These are phyloP conservation scores for Ormyrus nitidulus DNA, from an alignment of 2,888 invertebrate species.

Conservation along the genomic window DNA sequence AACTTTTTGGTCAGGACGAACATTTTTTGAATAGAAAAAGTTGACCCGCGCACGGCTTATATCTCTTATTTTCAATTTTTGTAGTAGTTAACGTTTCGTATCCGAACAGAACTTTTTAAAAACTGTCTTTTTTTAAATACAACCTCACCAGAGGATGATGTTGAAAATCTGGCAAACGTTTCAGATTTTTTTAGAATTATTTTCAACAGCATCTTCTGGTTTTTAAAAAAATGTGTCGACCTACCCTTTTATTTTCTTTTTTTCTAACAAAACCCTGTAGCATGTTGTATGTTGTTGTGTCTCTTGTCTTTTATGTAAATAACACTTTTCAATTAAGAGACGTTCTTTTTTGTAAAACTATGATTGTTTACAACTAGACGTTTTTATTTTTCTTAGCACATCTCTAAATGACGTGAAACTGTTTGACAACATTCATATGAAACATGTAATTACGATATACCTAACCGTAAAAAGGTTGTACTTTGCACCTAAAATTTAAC, in stretches of 20 bases:
- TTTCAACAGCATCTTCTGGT: conserved; percentile 11
- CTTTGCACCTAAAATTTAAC: not conserved
- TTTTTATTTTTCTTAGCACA: conserved; percentile 44
- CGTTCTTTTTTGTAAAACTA: conserved; percentile 39
- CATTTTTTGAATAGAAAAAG: conserved; percentile 3
- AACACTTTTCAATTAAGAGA: conserved; percentile 46
- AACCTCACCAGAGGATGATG: conserved; percentile 1
- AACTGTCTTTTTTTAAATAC: conserved; percentile 1
- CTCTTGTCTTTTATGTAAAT: conserved; percentile 38
- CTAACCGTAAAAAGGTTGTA: no score
- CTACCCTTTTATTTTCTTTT: conserved; percentile 3
- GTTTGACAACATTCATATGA: conserved; percentile 23
- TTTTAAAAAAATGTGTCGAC: conserved; percentile 7
- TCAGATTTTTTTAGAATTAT: not conserved
- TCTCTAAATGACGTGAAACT: conserved; percentile 8
- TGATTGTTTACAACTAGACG: conserved; percentile 43
- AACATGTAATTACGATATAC: not conserved
- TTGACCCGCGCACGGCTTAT: conserved; percentile 41
- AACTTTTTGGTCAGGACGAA: conserved; percentile 12
- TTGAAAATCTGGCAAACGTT: not conserved
- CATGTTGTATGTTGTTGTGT: conserved; percentile 28
- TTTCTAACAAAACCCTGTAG: conserved; percentile 40
- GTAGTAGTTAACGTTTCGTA: conserved; percentile 8
- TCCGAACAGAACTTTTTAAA: not conserved
- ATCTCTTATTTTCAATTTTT: conserved; percentile 31